phyloP scores from a whole-genome alignment of 37 sponge, comb jelly and placozoan species.

The Tethya wilhelma region DNA sequence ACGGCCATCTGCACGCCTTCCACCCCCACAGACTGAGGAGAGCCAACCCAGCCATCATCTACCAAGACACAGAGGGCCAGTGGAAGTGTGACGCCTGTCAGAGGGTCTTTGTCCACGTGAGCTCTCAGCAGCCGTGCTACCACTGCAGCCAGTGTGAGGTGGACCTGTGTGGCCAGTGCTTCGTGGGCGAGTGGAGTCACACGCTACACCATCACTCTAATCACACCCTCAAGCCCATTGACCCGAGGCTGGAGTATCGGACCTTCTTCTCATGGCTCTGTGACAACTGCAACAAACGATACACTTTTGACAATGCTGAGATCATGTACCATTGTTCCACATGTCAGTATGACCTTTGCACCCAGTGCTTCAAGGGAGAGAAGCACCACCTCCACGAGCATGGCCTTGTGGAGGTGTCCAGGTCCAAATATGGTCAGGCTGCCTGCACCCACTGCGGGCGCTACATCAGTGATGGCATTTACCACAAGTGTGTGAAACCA shows the following conservation, averaged over 20 bases:
- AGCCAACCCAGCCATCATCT: conserved; percentile 19
- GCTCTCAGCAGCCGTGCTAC: neutral
- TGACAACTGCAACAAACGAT: conserved; percentile 38
- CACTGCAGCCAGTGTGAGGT: conserved; percentile 57
- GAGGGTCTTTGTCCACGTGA: conserved; percentile 14
- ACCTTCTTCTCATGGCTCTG: conserved; percentile 42
- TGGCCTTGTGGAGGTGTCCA: conserved; percentile 6
- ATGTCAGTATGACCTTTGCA: conserved; percentile 56
- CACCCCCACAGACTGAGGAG: conserved; percentile 60
- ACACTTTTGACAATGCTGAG: neutral
- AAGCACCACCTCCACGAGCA: conserved; percentile 73
- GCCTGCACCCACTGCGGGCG: conserved; percentile 29
- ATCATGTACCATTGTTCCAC: conserved; percentile 28
- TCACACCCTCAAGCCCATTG: conserved; percentile 65
- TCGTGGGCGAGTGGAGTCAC: conserved; percentile 41
- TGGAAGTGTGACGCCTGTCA: conserved; percentile 74
- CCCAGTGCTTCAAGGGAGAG: conserved; percentile 44
- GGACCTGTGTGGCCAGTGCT: conserved; percentile 61
- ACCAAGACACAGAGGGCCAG: conserved; percentile 45
- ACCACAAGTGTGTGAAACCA: conserved; percentile 23
- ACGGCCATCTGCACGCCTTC: conserved; percentile 46
- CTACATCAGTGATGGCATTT: neutral
- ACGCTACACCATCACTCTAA: conserved; percentile 20
- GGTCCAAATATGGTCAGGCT: neutral
- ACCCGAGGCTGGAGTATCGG: conserved; percentile 55